These are phyloP conservation scores for Marcusenius ussheri DNA, from an alignment of 2,113 vertebrate genomes.

Conservation along the genomic window DNA sequence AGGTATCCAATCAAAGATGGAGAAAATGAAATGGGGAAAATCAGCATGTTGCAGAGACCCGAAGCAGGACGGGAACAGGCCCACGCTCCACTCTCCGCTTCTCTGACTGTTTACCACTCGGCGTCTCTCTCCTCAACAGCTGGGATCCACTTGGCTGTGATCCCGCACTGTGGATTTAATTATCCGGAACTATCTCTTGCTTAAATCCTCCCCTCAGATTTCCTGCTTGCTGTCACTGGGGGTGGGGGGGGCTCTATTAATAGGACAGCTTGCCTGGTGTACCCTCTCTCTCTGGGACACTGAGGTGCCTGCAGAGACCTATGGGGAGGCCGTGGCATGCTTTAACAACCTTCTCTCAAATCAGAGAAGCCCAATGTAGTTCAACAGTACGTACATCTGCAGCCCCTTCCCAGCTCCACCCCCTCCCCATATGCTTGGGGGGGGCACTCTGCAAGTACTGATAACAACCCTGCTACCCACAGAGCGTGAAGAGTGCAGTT, in stretches of 20 bases:
- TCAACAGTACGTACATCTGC: neutral
- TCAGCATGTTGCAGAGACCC: neutral
- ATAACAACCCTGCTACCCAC: neutral
- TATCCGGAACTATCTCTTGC: neutral
- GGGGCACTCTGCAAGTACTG: neutral
- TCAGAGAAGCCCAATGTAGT: neutral
- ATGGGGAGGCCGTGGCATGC: neutral
- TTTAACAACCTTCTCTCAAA: neutral
- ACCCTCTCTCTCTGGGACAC: neutral
- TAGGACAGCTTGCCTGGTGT: neutral
- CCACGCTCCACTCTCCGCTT: neutral
- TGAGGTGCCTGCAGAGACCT: neutral
- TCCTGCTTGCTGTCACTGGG: neutral
- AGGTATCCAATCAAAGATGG: neutral
- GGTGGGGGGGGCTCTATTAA: neutral
- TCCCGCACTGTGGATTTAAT: slow-evolving; percentile 1
- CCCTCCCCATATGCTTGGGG: neutral
- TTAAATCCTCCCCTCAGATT: slow-evolving; percentile 1
- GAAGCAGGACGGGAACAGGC: neutral
- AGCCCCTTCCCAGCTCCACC: neutral
- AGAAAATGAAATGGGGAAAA: neutral
- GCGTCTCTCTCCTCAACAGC: neutral
- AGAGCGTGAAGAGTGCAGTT: neutral
- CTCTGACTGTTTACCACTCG: neutral
- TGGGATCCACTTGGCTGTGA: neutral